Base-by-base conservation (phyloP, 1,140 invertebrate genomes). In the Euglossa dilemma region DNA sequence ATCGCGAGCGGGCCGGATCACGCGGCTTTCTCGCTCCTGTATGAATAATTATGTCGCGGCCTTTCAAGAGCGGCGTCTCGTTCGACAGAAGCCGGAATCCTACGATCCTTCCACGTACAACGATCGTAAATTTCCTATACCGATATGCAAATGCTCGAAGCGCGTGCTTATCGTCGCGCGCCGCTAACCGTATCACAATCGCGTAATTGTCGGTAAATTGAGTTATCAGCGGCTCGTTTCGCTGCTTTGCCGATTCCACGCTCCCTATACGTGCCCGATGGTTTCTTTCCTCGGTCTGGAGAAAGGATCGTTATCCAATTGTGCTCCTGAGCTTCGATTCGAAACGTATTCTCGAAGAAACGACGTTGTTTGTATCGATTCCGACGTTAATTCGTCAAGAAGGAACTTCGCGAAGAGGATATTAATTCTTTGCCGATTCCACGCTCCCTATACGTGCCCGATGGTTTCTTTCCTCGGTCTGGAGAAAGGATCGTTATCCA, bases 41-140 rank as follows among this genome's bases (percentile, higher is more conserved):
- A 64, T 81, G 79, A 81, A 81, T 81, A 81, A 81, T 81, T 66
- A 75, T 56, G 50, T 23, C 71, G 77, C 16, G 25, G 45, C n/a
- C 20, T 50, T 80, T 77, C 45, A 63, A 36, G 25, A 76, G n/a
- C 74, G 25, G 36, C 28, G 57, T 76, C 59, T 50, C 25, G 59
- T 28, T 76, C 73, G 59, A 50, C 78, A 50, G 56, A 71, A 80
- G 47, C 72, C 70, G 54, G 59, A 74, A 64, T 57, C 52, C 7
- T 18, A 11, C 16, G 28, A 52, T 66, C 23, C 66, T 78, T 47
- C 28, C 61, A 45, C 20, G 20, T 20, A 43, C 25, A 11, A 16
- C 14, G 59, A 80, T 75, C 61, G 79, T 81, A 81, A 75, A 81
- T 81, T 81, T 75, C n/a, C 79, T 47, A 66, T 50, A 20, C 43